phyloP scores from a whole-genome alignment of 2,888 invertebrate species.

The Epinotia brunnichana region DNA sequence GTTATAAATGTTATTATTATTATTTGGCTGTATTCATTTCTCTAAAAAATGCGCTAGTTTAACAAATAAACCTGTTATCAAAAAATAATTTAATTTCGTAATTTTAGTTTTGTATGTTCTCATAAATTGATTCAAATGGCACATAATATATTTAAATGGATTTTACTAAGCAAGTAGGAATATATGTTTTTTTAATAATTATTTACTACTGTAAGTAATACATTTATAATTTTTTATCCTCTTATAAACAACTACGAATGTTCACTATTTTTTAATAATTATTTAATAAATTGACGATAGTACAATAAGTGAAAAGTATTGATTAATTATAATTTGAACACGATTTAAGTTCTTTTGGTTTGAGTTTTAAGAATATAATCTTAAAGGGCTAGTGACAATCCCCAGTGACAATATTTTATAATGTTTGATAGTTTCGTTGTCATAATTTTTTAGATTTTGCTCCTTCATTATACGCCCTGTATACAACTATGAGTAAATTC shows the following conservation, averaged over 20 bases:
- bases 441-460: constrained; percentile 19
- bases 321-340: constrained; percentile 49
- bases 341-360: constrained; percentile 46
- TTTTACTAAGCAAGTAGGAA: constrained; percentile 32
- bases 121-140: constrained; percentile 31
- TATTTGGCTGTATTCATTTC: neutral
- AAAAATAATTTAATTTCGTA: too few relatives aligned
- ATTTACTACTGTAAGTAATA: constrained; percentile 37
- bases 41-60: too few relatives aligned
- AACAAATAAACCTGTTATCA: neutral
- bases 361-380: constrained; percentile 18
- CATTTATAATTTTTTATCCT: constrained; percentile 48
- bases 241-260: constrained; percentile 56
- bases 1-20: neutral
- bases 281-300: constrained; percentile 52
- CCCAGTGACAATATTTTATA: neutral
- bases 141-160: constrained; percentile 26
- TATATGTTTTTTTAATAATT: constrained; percentile 38
- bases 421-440: constrained; percentile 33
- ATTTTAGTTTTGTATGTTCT: constrained; percentile 21
- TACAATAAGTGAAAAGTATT: constrained; percentile 49
- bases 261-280: constrained; percentile 53
- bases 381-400: constrained; percentile 14
- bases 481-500: constrained; percentile 24
- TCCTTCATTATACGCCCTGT: constrained; percentile 29